Percentiles rank a stretch among this genome's conserved stretches.
phyloP scores from a whole-genome alignment of 2,888 invertebrate species.

The Pterobdella sp. region DNA sequence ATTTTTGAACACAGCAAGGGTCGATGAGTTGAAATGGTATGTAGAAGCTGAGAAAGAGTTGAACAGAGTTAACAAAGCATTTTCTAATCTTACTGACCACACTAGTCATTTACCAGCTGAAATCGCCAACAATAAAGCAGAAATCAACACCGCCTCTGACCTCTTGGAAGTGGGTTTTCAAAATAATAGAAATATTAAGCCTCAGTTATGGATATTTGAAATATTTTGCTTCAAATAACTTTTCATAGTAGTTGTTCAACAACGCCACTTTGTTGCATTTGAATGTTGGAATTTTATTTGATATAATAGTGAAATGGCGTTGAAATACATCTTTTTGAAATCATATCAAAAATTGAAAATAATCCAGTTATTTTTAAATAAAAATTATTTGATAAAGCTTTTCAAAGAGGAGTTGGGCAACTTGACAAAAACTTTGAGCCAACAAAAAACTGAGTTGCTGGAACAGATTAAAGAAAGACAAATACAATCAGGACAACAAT shows the following conservation, averaged over 20 bases:
- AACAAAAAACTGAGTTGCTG: not conserved
- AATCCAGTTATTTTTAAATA: too few species aligned
- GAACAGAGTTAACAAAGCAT: conserved; percentile 2
- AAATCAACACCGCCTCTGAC: not conserved
- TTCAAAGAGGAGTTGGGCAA: not conserved
- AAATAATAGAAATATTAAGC: too few species aligned
- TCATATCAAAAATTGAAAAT: too few species aligned
- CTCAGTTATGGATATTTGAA: too few species aligned
- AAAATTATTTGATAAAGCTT: too few species aligned
- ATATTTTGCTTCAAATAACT: too few species aligned
- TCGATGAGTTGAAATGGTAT: not conserved
- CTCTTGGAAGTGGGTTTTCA: not conserved
- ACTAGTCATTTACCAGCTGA: not conserved
- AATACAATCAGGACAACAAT: conserved; percentile 12
- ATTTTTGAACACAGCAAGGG: not conserved
- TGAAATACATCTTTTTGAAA: too few species aligned
- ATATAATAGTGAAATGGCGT: too few species aligned
- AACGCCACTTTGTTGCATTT: too few species aligned
- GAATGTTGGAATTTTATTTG: too few species aligned
- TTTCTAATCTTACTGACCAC: not conserved
- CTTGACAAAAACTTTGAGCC: not conserved
- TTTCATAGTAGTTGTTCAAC: too few species aligned
- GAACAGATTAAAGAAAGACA: not conserved
- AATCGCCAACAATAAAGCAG: not conserved
- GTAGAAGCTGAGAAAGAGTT: not conserved